These are phyloP conservation scores for Mythimna vitellina DNA, from an alignment of 2,888 invertebrate species.

Conservation along the genomic window DNA sequence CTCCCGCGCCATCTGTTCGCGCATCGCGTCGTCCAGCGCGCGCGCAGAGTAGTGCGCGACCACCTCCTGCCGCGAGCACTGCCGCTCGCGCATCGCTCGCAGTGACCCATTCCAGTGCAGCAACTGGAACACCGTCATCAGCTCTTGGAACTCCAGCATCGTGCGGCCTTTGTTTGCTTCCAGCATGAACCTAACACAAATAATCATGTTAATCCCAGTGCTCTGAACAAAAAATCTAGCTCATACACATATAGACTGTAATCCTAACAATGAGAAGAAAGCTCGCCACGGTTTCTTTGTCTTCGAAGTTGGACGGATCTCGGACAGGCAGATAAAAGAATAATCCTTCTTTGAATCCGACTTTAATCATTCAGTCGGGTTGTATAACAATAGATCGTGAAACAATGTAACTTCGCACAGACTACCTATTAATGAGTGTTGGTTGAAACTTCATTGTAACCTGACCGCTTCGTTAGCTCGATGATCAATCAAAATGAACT, in stretches of 20 bases:
- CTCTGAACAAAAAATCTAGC: slow-evolving; percentile 35
- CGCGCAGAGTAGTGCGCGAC: slow-evolving; percentile 98
- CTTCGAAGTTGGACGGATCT: slow-evolving; percentile 45
- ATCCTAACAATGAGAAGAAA: slow-evolving; percentile 49
- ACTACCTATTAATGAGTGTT: slow-evolving; percentile 35
- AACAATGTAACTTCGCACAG: slow-evolving; percentile 36
- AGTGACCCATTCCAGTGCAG: slow-evolving; percentile 99
- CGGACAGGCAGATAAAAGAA: slow-evolving; percentile 56
- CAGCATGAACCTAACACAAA: slow-evolving; percentile 92
- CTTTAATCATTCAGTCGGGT: slow-evolving; percentile 34
- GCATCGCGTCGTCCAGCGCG: slow-evolving; percentile 98
- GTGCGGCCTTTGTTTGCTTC: slow-evolving; percentile 97
- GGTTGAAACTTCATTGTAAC: slow-evolving; percentile 16
- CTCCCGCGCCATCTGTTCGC: slow-evolving; percentile 98
- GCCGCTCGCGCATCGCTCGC: slow-evolving; percentile 98
- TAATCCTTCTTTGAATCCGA: slow-evolving; percentile 47
- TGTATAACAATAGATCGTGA: slow-evolving; percentile 44
- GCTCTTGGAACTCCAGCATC: slow-evolving; percentile 98
- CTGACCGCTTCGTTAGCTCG: slow-evolving; percentile 26
- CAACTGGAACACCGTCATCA: slow-evolving; percentile 99
- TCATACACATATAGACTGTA: slow-evolving; percentile 27
- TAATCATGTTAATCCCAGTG: slow-evolving; percentile 14
- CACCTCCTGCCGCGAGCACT: slow-evolving; percentile 97
- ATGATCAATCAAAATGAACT: slow-evolving; percentile 24
- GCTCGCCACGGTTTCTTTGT: slow-evolving; percentile 50